Evolutionary conservation across 2,113 vertebrate species (phyloP).

Genomic region (Seriola rivoliana): DNA sequence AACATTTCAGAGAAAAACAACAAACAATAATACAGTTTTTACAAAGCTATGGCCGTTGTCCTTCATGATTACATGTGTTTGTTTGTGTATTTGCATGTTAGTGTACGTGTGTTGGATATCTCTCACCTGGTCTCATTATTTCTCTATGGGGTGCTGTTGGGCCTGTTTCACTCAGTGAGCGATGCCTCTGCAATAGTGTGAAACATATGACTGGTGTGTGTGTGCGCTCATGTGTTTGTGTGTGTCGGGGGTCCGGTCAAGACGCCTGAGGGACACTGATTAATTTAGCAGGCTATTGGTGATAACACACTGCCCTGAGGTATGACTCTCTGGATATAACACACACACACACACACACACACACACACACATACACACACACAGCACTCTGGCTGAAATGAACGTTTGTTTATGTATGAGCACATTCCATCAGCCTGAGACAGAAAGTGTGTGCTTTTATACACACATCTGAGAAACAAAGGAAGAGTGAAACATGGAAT

Average conservation of each 20-base stretch:
- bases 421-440: background rate
- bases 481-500: background rate
- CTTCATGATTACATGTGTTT: background rate
- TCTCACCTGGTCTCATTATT: constrained; percentile 70
- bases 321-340: constrained; percentile 51
- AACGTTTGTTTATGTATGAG: too few relatives aligned
- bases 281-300: constrained; percentile 78
- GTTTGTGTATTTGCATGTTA: constrained; percentile 16
- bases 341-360: background rate
- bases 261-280: constrained; percentile 75
- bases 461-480: background rate
- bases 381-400: background rate
- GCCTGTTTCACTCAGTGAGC: constrained; percentile 65
- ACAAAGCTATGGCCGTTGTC: background rate
- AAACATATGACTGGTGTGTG: constrained; percentile 54
- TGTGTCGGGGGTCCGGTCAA: constrained; percentile 58
- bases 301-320: constrained; percentile 72
- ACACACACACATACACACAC: constrained; percentile 15
- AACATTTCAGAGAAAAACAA: background rate
- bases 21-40: background rate
- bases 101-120: constrained; percentile 30
- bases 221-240: constrained; percentile 24
- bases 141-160: constrained; percentile 64
- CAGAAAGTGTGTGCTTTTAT: background rate
- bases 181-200: constrained; percentile 69